Conservation (phyloP, 2,797 vertebrate genomes). For the Poliocrania exsul region DNA sequence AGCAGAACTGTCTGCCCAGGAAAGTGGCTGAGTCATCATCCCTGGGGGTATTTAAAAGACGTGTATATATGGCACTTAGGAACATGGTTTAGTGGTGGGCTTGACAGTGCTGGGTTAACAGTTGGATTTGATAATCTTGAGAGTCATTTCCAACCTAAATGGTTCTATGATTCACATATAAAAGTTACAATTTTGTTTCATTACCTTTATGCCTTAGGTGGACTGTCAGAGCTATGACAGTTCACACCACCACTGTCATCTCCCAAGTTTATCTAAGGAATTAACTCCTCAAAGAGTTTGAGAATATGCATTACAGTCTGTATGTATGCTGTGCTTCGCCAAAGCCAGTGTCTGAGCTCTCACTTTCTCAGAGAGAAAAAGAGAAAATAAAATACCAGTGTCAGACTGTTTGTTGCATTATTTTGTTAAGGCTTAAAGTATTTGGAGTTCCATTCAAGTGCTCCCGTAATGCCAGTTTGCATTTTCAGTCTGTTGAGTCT, state of each 20-base stretch:
- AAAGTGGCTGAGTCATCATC: background rate
- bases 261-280: background rate
- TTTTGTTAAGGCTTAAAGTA: background rate
- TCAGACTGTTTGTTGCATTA: background rate
- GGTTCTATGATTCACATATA: background rate
- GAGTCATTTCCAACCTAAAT: background rate
- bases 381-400: background rate
- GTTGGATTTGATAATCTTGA: background rate
- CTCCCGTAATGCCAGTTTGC: background rate
- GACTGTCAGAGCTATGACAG: background rate
- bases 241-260: background rate
- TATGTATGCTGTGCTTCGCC: background rate
- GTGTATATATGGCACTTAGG: background rate
- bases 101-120: background rate
- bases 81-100: background rate
- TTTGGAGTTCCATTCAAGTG: background rate
- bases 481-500: background rate
- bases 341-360: background rate
- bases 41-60: background rate
- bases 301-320: background rate
- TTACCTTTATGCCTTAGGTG: background rate
- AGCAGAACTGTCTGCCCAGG: background rate
- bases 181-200: background rate
- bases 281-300: slow-evolving; percentile 5
- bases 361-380: background rate